phyloP scores from a whole-genome alignment of 2,888 invertebrate species.

The Harmothoe impar region DNA sequence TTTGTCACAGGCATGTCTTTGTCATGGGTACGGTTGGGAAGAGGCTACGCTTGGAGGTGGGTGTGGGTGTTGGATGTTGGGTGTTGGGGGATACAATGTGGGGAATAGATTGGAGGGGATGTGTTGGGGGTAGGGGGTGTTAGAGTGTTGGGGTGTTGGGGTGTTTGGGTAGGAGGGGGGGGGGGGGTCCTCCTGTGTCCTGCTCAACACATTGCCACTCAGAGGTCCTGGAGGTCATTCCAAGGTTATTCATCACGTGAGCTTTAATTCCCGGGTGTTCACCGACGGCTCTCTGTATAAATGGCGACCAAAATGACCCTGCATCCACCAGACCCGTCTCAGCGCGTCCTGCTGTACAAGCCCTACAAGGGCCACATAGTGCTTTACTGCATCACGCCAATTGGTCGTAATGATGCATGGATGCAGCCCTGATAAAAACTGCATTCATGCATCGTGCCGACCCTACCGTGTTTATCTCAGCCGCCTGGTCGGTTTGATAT shows the following conservation, averaged over 20 bases:
- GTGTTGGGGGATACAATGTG: background rate
- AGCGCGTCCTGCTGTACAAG: background rate
- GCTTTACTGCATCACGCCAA: too few relatives aligned
- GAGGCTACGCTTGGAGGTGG: background rate
- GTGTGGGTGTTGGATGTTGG: background rate
- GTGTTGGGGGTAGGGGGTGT: too few relatives aligned
- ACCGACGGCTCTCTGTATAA: background rate
- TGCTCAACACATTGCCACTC: constrained; percentile 39
- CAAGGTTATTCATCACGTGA: constrained; percentile 16
- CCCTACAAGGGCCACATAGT: background rate
- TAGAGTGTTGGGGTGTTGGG: too few relatives aligned
- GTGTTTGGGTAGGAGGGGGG: background rate
- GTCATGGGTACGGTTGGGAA: too few relatives aligned
- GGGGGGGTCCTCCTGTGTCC: background rate
- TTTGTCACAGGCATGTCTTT: background rate
- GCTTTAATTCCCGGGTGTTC: background rate
- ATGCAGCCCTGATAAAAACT: too few relatives aligned
- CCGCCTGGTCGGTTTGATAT: too few relatives aligned
- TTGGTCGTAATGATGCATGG: too few relatives aligned
- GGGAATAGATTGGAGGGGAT: background rate
- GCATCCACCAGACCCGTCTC: background rate
- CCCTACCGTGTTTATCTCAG: too few relatives aligned
- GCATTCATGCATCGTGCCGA: too few relatives aligned
- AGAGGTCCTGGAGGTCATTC: background rate
- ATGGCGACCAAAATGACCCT: constrained; percentile 17